Percentiles rank a stretch among this genome's conserved stretches.
phyloP scores from a whole-genome alignment of 2,888 invertebrate species.

The Podotricha telesiphe region DNA sequence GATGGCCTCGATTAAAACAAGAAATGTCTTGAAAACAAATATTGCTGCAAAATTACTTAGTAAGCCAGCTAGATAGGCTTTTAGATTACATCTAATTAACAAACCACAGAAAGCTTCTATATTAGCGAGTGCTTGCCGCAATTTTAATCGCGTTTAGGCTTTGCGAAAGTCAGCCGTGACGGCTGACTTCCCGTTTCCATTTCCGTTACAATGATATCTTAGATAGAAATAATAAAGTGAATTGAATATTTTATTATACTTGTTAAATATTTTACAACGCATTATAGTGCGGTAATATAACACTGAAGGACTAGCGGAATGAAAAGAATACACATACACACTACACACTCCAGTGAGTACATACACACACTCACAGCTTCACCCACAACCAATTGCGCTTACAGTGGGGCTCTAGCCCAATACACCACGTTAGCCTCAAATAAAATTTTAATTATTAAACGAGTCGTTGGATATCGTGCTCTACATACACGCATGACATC shows the following conservation, averaged over 20 bases:
- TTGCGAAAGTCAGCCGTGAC: conserved; percentile 18
- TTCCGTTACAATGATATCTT: conserved; percentile 28
- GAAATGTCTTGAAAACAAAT: neutral
- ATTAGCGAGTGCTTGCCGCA: conserved; percentile 19
- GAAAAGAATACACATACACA: no score
- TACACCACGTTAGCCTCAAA: no score
- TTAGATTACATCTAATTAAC: conserved; percentile 14
- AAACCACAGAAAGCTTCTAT: conserved; percentile 19
- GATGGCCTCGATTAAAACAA: no score
- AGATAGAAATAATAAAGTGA: conserved; percentile 2
- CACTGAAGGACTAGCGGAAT: no score
- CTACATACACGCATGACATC: no score
- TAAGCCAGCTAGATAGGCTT: neutral
- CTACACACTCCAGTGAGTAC: no score
- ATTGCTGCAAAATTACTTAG: neutral
- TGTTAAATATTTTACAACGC: neutral
- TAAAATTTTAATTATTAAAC: no score
- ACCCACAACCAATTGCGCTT: no score
- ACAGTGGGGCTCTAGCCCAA: no score
- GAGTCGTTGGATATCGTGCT: no score
- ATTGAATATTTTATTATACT: neutral
- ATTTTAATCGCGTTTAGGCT: conserved; percentile 18
- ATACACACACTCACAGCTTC: no score
- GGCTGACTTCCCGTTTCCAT: conserved; percentile 24
- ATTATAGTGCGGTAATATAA: no score